A percentile compares a stretch with the other conserved stretches of the same genome.
Conservation (phyloP, 2,797 vertebrate genomes). For the Arremon aurantiirostris region DNA sequence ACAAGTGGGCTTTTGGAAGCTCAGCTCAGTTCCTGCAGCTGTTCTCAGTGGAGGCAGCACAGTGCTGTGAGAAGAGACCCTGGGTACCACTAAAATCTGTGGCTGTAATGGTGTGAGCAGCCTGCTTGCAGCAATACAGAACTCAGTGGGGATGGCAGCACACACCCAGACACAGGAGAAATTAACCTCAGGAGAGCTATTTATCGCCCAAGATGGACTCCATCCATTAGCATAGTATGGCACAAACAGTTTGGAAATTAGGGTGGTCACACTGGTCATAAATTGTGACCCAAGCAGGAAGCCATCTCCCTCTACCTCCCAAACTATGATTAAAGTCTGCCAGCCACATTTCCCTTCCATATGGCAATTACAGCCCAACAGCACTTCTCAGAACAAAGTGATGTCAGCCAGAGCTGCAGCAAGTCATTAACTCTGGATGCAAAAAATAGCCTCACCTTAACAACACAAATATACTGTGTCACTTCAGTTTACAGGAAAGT, state of each 20-base stretch:
- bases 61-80: neutral
- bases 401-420: neutral
- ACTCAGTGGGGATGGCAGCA: neutral
- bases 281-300: neutral
- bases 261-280: neutral
- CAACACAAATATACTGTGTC: neutral
- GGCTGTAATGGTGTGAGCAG: neutral
- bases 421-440: neutral
- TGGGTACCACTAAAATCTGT: neutral
- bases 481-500: neutral
- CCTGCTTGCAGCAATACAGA: neutral
- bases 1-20: neutral
- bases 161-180: neutral
- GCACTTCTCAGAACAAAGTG: slow-evolving; percentile 5
- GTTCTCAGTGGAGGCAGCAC: neutral
- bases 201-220: neutral
- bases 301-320: neutral
- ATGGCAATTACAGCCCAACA: slow-evolving; percentile 21
- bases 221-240: neutral
- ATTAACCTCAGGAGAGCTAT: slow-evolving; percentile 20
- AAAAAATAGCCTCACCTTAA: slow-evolving; percentile 14
- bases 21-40: neutral
- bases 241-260: neutral
- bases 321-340: neutral
- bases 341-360: neutral